Conservation (phyloP, 2,888 invertebrate genomes). For the Pegoplata infirma region DNA sequence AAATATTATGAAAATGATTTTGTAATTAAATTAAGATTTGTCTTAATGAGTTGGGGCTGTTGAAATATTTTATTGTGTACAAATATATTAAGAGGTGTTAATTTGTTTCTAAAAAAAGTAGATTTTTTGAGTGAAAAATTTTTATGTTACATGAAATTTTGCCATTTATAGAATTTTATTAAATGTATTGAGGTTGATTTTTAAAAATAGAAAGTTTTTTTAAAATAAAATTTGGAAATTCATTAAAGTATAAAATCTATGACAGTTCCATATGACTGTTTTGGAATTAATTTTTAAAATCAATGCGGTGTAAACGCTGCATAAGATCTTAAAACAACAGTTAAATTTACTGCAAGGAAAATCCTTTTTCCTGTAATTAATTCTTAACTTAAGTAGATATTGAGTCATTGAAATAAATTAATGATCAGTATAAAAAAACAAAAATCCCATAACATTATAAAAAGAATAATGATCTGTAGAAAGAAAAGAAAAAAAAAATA, state of each 20-base stretch:
- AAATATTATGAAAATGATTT: constrained; percentile 14
- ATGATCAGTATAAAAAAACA: too few species aligned
- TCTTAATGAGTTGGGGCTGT: constrained; percentile 3
- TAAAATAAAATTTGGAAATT: too few species aligned
- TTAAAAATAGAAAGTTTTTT: too few species aligned
- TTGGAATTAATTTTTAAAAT: too few species aligned
- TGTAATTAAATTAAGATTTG: constrained; percentile 50
- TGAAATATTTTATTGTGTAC: constrained; percentile 41
- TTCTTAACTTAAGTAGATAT: background rate
- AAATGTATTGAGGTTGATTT: background rate
- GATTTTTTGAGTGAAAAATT: background rate
- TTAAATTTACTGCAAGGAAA: too few species aligned
- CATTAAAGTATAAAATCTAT: too few species aligned
- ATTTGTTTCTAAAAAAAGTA: background rate
- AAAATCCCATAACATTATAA: background rate
- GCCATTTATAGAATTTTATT: background rate
- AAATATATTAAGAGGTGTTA: constrained; percentile 32
- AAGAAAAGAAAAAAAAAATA: constrained; percentile 9
- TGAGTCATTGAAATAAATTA: background rate
- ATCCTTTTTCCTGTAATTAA: background rate
- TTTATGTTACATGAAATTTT: background rate
- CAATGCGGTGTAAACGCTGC: too few species aligned
- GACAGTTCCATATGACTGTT: too few species aligned
- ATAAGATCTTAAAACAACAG: too few species aligned
- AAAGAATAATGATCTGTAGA: constrained; percentile 1